These are phyloP conservation scores for Ephydatia muelleri DNA, from an alignment of 37 sponge, comb jelly and placozoan genomes.

Conservation along the genomic window DNA sequence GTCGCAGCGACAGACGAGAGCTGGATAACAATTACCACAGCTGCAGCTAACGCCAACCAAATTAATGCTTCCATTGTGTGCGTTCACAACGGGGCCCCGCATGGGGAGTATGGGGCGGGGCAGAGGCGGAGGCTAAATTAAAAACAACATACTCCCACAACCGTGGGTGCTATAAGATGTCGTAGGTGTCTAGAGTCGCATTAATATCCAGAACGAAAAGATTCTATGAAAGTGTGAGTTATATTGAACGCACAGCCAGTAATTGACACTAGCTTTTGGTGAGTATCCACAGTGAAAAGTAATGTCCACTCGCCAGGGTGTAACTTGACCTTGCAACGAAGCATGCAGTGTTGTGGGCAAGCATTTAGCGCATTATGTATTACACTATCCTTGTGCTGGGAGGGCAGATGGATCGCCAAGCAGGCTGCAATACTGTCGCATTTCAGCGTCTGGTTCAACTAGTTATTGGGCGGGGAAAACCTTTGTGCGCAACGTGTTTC, in stretches of 20 bases:
- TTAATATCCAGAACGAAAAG: background rate
- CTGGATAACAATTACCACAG: slow-evolving; percentile 38
- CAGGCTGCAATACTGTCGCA: too few relatives aligned
- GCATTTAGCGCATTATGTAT: too few relatives aligned
- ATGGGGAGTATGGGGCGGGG: background rate
- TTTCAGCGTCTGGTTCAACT: too few relatives aligned
- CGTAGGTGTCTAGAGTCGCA: background rate
- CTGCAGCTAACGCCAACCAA: slow-evolving; percentile 56
- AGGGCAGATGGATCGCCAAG: too few relatives aligned
- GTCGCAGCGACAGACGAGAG: slow-evolving; percentile 16
- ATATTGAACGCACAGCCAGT: background rate
- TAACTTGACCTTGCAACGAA: too few relatives aligned
- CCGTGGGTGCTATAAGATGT: background rate
- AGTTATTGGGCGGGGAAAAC: too few relatives aligned
- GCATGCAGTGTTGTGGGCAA: too few relatives aligned
- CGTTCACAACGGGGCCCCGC: slow-evolving; percentile 1
- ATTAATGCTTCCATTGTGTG: slow-evolving; percentile 51
- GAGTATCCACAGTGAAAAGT: too few relatives aligned
- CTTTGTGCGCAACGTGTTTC: too few relatives aligned
- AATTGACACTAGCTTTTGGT: too few relatives aligned
- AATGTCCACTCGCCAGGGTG: too few relatives aligned
- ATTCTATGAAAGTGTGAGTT: background rate
- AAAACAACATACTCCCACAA: slow-evolving; percentile 16
- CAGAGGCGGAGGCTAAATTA: slow-evolving; percentile 14
- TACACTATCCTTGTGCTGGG: too few relatives aligned